Conservation (phyloP, 2,797 vertebrate species). For the Poecile montanus region DNA sequence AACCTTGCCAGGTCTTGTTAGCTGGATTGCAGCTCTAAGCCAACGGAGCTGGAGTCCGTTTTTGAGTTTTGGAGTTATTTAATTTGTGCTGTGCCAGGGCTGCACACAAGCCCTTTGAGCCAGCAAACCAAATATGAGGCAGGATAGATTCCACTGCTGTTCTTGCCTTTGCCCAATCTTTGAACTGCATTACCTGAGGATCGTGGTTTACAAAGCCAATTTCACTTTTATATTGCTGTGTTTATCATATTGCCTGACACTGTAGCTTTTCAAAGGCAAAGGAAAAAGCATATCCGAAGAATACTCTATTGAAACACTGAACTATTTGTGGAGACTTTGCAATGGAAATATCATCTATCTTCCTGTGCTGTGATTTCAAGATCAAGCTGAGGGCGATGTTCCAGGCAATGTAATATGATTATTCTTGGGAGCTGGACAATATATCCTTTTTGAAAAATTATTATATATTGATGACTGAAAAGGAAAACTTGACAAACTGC, state of each 20-base stretch:
- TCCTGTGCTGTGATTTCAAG: constrained; percentile 39
- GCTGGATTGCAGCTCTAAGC: neutral
- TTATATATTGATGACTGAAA: constrained; percentile 54
- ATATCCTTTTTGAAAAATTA: constrained; percentile 28
- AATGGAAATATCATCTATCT: constrained; percentile 37
- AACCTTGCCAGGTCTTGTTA: constrained; percentile 10
- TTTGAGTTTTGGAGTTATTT: neutral
- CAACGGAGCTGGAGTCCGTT: neutral
- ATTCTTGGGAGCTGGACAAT: constrained; percentile 7
- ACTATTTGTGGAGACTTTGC: constrained; percentile 32
- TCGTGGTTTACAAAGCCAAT: neutral
- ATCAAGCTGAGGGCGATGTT: constrained; percentile 41
- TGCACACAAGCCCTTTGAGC: neutral
- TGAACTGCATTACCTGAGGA: neutral
- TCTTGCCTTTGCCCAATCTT: neutral
- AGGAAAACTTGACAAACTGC: constrained; percentile 34
- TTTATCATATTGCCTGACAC: neutral
- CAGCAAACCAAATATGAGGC: neutral
- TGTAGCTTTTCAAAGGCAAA: neutral
- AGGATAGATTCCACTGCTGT: neutral
- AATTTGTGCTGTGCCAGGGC: neutral
- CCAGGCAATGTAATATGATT: constrained; percentile 42
- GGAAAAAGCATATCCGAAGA: neutral
- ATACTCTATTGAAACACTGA: neutral
- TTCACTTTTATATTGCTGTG: neutral